phyloP scores from a whole-genome alignment of 2,888 invertebrate genomes.

The Torymus tubicola region DNA sequence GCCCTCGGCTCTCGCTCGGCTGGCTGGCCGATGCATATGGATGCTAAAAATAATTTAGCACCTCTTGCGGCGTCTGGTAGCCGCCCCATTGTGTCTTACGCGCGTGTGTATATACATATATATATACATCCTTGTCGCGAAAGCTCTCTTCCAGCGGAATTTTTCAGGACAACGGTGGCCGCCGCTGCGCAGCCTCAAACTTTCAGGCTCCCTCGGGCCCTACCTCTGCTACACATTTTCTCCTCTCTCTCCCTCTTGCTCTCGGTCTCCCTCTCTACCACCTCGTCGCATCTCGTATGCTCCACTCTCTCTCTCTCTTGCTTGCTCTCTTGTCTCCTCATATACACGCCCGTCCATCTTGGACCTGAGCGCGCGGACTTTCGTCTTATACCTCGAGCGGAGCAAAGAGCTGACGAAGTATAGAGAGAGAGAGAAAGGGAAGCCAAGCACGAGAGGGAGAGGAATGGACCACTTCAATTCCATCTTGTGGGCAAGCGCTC shows the following conservation, averaged over 20 bases:
- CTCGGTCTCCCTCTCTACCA: not conserved
- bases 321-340: conserved; percentile 39
- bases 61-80: not conserved
- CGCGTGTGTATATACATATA: too few relatives aligned
- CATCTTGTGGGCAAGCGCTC: conserved; percentile 60
- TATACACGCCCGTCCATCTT: conserved; percentile 40
- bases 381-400: conserved; percentile 11
- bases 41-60: conserved; percentile 48
- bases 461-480: conserved; percentile 62
- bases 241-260: not conserved
- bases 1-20: not conserved
- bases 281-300: too few relatives aligned
- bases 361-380: conserved; percentile 22
- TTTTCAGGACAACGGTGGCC: conserved; percentile 26
- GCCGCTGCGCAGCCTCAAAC: conserved; percentile 21
- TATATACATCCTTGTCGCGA: not conserved
- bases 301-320: not conserved
- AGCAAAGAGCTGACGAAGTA: conserved; percentile 31
- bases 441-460: conserved; percentile 34
- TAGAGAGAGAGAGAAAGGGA: conserved; percentile 44
- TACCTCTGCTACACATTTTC: too few relatives aligned
- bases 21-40: conserved; percentile 18
- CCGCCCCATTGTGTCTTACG: too few relatives aligned
- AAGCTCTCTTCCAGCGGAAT: conserved; percentile 15
- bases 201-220: conserved; percentile 46